Evolutionary conservation across 2,888 invertebrate genomes (phyloP), one percentile per base, ranked within the genome.

Genomic region (Neocrepidodera transversa): DNA sequence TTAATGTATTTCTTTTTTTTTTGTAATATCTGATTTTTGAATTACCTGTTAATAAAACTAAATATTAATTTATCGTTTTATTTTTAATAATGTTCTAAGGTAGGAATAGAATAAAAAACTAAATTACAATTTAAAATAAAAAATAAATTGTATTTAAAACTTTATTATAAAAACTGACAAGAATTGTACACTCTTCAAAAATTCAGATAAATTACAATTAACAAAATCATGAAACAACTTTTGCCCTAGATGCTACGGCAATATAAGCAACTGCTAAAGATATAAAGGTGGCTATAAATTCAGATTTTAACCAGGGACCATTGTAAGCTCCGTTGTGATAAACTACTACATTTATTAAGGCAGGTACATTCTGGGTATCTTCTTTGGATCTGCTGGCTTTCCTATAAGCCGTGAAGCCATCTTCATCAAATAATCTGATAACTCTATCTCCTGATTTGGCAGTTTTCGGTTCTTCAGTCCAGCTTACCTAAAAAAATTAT

Each of bases 301-400:
- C 96, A 0, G 95, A 94, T 79, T 95, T 95, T 52, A 97, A 86
- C 90, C 92, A 92, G 2, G 95, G 95, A 1, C 97, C 97, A 63
- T 87, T 90, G 82, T 93, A 96, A 48, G 95, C 90, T 75, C 91
- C 88, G 52, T 88, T 85, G 71, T 92, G 90, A 68, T 87, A 85
- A 6, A 93, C 80, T 43, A 86, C 83, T 16, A 95, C 85, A 23
- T 88, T 87, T 56, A 89, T 85, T 2, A 94, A 79, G 0, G 91
- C 86, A 65, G 88, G 86, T 2, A 92, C 85, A 23, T 84, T 80
- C 4, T 84, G 81, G 1, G 86, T 83, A 57, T 87, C 85, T 66
- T 92, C 91, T 65, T 89, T 89, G 58, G 87, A 82, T 49, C 91
- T 85, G 16, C 89, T 83, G 3, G 91, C 93, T 77, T 96, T 95